These are phyloP conservation scores for Trachurus trachurus DNA, from an alignment of 2,797 vertebrate species.

Conservation along the genomic window DNA sequence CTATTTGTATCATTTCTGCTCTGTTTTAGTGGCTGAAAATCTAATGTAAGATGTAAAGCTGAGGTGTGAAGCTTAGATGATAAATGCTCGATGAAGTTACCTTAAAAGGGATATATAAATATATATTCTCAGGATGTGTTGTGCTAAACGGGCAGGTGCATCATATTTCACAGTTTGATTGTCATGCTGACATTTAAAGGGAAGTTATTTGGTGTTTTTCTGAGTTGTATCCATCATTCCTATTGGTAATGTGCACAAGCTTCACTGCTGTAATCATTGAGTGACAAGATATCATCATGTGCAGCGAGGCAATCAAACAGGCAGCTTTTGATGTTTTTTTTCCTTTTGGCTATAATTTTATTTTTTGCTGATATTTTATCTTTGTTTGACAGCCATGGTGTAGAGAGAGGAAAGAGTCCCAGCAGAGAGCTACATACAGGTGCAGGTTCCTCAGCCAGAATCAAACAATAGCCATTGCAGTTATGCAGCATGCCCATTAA, in stretches of 20 bases:
- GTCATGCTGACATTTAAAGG: neutral
- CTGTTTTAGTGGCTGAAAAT: neutral
- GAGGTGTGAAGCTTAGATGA: neutral
- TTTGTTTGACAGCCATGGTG: neutral
- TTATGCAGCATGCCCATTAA: neutral
- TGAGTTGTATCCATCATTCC: neutral
- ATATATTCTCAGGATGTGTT: neutral
- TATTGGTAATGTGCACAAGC: neutral
- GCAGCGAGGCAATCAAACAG: neutral
- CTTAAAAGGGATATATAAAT: neutral
- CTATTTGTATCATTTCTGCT: neutral
- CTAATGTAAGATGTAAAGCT: neutral
- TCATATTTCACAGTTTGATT: slow-evolving; percentile 5
- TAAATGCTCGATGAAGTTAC: neutral
- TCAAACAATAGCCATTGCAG: neutral
- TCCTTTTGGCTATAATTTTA: neutral
- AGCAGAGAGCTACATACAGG: neutral
- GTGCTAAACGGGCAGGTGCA: neutral
- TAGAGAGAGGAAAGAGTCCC: neutral
- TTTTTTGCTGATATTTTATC: neutral
- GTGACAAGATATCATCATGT: neutral
- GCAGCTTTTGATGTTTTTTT: neutral
- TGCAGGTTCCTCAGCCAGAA: neutral
- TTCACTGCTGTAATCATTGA: slow-evolving; percentile 2
- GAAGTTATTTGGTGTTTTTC: neutral